Conservation (phyloP, 2,888 invertebrate species). For the Parnassius apollo region DNA sequence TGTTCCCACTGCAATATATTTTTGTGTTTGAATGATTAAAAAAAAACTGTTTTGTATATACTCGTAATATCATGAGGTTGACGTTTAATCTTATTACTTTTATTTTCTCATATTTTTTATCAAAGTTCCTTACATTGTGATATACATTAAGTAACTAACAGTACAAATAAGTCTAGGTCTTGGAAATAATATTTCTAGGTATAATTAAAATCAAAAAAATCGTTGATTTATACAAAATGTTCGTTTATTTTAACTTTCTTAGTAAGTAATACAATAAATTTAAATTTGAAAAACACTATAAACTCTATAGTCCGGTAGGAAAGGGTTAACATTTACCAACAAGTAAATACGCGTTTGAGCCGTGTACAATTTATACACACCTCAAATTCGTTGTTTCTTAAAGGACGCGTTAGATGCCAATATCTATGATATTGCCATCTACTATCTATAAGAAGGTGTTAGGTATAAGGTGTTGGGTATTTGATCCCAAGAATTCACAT, state of each 20-base stretch:
- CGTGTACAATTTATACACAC: no score
- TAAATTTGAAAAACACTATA: constrained; percentile 32
- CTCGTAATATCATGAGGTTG: neutral
- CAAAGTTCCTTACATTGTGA: constrained; percentile 25
- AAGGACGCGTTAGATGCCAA: no score
- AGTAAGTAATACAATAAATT: constrained; percentile 30
- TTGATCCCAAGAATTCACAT: no score
- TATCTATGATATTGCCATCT: no score
- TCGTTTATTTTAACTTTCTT: constrained; percentile 31
- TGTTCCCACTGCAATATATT: constrained; percentile 30
- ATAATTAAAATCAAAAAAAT: constrained; percentile 37
- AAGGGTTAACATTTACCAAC: neutral
- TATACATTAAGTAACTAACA: constrained; percentile 34
- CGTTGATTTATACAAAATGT: constrained; percentile 27
- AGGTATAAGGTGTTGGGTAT: no score
- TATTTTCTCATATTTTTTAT: neutral
- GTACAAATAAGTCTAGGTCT: constrained; percentile 34
- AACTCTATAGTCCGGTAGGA: constrained; percentile 30
- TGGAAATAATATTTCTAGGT: constrained; percentile 36
- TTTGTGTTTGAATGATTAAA: constrained; percentile 26
- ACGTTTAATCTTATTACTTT: neutral
- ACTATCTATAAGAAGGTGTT: no score
- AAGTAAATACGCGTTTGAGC: no score
- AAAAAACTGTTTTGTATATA: constrained; percentile 14
- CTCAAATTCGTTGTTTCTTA: no score